Percentiles rank a stretch among this genome's conserved stretches.
These are phyloP conservation scores for Myrmecobius fasciatus DNA, from an alignment of 2,113 vertebrate genomes.

Conservation along the genomic window DNA sequence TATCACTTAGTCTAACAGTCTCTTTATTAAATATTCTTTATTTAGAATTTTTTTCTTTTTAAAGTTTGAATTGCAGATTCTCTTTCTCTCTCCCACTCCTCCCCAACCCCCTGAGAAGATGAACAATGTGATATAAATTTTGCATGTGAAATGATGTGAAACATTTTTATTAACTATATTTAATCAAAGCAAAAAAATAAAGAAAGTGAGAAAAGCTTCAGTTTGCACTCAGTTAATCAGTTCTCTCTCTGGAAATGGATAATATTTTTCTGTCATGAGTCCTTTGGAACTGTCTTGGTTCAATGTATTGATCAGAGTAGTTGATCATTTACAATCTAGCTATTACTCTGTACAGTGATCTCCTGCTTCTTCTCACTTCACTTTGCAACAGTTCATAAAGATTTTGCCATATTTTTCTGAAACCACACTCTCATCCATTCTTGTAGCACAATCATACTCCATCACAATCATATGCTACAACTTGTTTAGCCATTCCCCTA, in stretches of 20 bases:
- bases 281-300: background rate
- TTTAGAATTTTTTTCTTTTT: background rate
- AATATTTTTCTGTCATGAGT: background rate
- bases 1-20: background rate
- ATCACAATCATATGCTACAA: background rate
- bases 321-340: background rate
- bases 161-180: background rate
- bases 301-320: background rate
- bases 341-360: background rate
- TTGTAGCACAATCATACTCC: background rate
- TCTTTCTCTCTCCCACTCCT: background rate
- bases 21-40: background rate
- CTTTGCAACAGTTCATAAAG: background rate
- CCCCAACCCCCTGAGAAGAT: background rate
- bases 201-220: background rate
- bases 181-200: background rate
- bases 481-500: background rate
- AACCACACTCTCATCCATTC: background rate
- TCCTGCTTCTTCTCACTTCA: background rate
- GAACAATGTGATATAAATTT: background rate
- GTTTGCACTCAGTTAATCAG: background rate
- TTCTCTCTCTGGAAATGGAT: background rate
- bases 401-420: background rate
- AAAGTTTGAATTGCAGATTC: background rate
- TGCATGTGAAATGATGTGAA: background rate